These are phyloP conservation scores for Neosilurus mollespiculum DNA, from an alignment of 2,797 vertebrate species.

Conservation along the genomic window DNA sequence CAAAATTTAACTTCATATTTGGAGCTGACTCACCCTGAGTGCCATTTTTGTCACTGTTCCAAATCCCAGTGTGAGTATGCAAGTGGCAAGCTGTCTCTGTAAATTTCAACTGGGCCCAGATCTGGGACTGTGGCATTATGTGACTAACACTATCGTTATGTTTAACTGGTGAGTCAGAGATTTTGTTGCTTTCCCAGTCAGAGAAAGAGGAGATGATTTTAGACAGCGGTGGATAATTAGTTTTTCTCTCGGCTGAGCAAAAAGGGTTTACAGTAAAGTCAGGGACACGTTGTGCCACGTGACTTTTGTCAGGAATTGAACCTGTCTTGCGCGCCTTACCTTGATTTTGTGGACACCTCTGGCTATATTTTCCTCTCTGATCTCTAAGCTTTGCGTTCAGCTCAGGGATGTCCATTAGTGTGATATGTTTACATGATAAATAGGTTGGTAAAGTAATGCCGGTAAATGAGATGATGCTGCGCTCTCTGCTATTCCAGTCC, in stretches of 20 bases:
- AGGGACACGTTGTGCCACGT: slow-evolving; percentile 22
- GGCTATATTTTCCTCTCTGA: not conserved
- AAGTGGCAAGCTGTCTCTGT: slow-evolving; percentile 53
- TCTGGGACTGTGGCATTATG: slow-evolving; percentile 23
- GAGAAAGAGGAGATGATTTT: slow-evolving; percentile 7
- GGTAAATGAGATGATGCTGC: slow-evolving; percentile 2
- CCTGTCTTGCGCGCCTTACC: not conserved
- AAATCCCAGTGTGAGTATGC: not conserved
- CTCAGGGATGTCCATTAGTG: not conserved
- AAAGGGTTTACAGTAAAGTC: slow-evolving; percentile 23
- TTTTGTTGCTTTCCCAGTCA: slow-evolving; percentile 23
- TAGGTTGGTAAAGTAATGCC: not conserved
- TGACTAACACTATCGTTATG: slow-evolving; percentile 32
- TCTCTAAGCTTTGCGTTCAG: not conserved
- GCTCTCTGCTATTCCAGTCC: slow-evolving; percentile 11
- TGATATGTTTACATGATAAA: not conserved
- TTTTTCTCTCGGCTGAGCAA: slow-evolving; percentile 2
- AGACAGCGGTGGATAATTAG: slow-evolving; percentile 20
- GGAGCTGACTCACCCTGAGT: slow-evolving; percentile 69
- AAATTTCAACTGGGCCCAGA: slow-evolving; percentile 55
- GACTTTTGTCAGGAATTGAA: not conserved
- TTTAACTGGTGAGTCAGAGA: slow-evolving; percentile 42
- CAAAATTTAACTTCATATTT: slow-evolving; percentile 7
- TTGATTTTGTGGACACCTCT: not conserved
- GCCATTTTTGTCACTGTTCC: not conserved